Conservation (phyloP, 2,113 vertebrate species). For the Apus apus region DNA sequence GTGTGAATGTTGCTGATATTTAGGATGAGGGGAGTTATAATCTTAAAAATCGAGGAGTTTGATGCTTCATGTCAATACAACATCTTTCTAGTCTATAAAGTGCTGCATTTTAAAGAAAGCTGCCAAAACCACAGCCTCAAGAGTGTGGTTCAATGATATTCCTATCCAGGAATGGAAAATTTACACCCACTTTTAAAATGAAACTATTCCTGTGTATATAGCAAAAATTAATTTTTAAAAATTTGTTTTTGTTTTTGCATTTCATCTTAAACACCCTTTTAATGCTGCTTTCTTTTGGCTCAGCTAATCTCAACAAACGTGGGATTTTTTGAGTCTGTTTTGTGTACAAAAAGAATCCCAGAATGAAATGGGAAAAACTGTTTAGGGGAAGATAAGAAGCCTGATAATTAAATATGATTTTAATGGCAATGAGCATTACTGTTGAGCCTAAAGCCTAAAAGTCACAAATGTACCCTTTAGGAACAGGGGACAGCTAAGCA, state of each 20-base stretch:
- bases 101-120: not conserved
- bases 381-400: not conserved
- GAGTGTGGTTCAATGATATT: fast-evolving
- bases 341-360: not conserved
- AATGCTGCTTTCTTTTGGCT: not conserved
- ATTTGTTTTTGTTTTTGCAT: not conserved
- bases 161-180: not conserved
- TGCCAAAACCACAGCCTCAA: not conserved
- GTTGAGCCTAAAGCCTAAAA: not conserved
- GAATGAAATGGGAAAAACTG: not conserved
- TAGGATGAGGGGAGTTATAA: not conserved
- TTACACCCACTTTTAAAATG: not conserved
- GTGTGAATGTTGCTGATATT: not conserved
- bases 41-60: not conserved
- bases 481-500: not conserved
- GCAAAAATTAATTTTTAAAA: not conserved
- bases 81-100: not conserved
- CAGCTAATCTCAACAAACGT: not conserved
- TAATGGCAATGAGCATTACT: not conserved
- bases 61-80: not conserved
- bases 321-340: not conserved
- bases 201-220: not conserved
- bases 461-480: not conserved
- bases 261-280: not conserved
- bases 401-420: not conserved